Evolutionary conservation across 2,113 vertebrate genomes (phyloP), one percentile per base, ranked within the genome.

Genomic region (Eptesicus fuscus): DNA sequence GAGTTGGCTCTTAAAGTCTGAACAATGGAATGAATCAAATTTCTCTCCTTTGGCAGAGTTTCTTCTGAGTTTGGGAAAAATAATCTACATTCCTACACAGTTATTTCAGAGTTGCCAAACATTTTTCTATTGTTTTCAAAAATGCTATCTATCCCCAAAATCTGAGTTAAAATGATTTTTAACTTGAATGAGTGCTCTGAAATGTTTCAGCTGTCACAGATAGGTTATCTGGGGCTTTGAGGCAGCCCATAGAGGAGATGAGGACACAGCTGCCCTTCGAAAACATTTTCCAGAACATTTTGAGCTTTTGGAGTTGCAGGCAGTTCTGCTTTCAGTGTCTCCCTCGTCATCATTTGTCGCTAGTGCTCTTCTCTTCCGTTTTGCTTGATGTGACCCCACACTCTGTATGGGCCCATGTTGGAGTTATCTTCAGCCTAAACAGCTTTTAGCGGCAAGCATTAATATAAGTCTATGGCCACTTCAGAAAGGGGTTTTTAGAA

Each of bases 81-180:
- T 51, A 70, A 51, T 90, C 73, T 77, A 51, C 78, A 90, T 92
- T 71, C 35, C 56, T 37, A 73, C 16, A 35, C 1, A 32, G 35
- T 23, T 70, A 85, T 79, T 83, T 83, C 37, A 83, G n/a, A 83
- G n/a, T 74, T 82, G 44, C 20, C 16, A 86, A 73, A 37, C 65
- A 14, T 70, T 79, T 92, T 74, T 37, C 53, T 83, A 1, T 86
- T 22, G 2, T 70, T 78, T 86, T 83, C 28, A 17, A 16, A 67
- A 61, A n/a, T 18, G 4, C 47, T 65, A 1, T 74, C 65, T 87
- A 9, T 49, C 20, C 65, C 42, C n/a, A 25, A 83, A 76, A 67
- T 20, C 30, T 83, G 30, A 40, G 23, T 59, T 73, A 51, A 80
- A 42, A 76, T 86, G 76, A 44, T 67, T 59, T 91, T 71, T 56